Conservation (phyloP, 2,888 invertebrate species). For the Pomacea canaliculata region DNA sequence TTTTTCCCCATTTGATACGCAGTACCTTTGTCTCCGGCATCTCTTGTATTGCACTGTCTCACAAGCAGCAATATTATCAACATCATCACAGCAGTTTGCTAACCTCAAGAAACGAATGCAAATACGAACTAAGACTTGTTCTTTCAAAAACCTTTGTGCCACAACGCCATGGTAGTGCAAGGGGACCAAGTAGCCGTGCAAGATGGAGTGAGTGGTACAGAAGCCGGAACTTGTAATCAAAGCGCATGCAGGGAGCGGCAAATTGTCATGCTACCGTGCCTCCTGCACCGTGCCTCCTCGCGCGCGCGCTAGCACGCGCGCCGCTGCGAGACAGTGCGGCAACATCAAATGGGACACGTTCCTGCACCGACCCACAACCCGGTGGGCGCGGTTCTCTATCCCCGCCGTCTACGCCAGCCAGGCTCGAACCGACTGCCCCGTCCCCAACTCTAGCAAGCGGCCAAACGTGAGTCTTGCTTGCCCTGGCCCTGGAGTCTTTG, state of each 20-base stretch:
- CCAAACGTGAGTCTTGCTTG: background rate
- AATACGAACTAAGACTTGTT: too few relatives aligned
- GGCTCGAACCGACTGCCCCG: background rate
- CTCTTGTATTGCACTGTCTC: too few relatives aligned
- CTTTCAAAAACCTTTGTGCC: too few relatives aligned
- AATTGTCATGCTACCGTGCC: slow-evolving; percentile 9
- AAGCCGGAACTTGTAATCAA: too few relatives aligned
- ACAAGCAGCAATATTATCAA: too few relatives aligned
- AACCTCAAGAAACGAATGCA: too few relatives aligned
- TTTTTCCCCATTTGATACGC: too few relatives aligned
- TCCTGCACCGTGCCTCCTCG: background rate
- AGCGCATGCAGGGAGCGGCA: background rate
- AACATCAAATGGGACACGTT: slow-evolving; percentile 13
- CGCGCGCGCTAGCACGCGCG: slow-evolving; percentile 5
- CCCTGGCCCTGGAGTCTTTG: background rate
- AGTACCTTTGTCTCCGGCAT: too few relatives aligned
- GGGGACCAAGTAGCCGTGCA: too few relatives aligned
- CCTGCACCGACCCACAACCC: slow-evolving; percentile 3
- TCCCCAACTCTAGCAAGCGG: background rate
- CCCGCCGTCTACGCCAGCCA: background rate
- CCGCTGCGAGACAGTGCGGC: background rate
- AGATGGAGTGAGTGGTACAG: too few relatives aligned
- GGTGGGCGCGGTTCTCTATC: background rate
- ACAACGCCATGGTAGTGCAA: too few relatives aligned
- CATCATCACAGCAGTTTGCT: too few relatives aligned